Conservation (phyloP, 1,140 invertebrate genomes). For the Drosophila varians region DNA sequence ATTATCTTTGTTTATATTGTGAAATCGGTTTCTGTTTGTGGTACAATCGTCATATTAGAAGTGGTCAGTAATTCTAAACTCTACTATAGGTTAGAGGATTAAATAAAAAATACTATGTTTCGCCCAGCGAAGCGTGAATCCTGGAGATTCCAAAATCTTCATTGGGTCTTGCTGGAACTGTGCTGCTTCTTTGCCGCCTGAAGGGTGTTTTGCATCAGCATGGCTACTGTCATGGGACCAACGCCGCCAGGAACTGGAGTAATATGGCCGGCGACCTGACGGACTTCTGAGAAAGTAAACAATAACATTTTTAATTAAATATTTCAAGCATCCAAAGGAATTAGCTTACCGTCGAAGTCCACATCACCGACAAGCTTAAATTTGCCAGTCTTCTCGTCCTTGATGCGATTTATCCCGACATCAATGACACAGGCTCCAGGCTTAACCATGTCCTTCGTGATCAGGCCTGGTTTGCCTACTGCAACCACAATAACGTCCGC, state of each 20-base stretch:
- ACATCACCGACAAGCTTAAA: slow-evolving; percentile 94
- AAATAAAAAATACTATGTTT: slow-evolving; percentile 72
- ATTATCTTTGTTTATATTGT: slow-evolving; percentile 14
- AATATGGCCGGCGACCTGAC: slow-evolving; percentile 90
- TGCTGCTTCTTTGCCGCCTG: slow-evolving; percentile 86
- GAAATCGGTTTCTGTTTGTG: slow-evolving; percentile 7
- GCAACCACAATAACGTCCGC: slow-evolving; percentile 94
- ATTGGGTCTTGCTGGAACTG: not conserved
- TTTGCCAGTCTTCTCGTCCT: slow-evolving; percentile 86
- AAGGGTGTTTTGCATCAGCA: slow-evolving; percentile 94
- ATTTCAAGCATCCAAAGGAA: not conserved
- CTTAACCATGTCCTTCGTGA: slow-evolving; percentile 94
- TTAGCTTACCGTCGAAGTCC: slow-evolving; percentile 89
- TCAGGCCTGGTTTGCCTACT: slow-evolving; percentile 91
- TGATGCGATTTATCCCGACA: slow-evolving; percentile 92
- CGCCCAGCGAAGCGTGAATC: slow-evolving; percentile 9
- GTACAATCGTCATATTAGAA: slow-evolving; percentile 23
- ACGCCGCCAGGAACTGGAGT: slow-evolving; percentile 95
- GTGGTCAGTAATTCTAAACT: slow-evolving; percentile 31
- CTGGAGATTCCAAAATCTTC: not conserved
- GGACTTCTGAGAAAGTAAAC: slow-evolving; percentile 86
- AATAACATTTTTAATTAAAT: not conserved
- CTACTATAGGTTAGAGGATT: slow-evolving; percentile 23
- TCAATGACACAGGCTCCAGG: slow-evolving; percentile 94
- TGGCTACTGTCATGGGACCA: slow-evolving; percentile 95